Base-by-base conservation (phyloP, 2,888 invertebrate species). In the Gasteruption jaculator region DNA sequence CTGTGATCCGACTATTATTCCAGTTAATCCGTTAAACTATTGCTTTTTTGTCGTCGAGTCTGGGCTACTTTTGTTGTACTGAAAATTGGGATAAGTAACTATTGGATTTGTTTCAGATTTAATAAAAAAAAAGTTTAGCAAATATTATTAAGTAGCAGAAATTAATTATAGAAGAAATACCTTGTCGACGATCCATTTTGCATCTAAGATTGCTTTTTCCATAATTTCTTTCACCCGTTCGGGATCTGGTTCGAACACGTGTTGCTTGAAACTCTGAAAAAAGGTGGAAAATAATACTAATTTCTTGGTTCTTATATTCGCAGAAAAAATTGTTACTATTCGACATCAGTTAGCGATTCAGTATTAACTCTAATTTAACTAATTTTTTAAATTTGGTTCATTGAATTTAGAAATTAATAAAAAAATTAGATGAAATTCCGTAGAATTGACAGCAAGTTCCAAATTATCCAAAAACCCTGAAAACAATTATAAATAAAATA, bases 111-210 rank as follows among this genome's bases (percentile, higher is more conserved):
- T 15, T 30, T 36, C n/a, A 3, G 2, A 38, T 16, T 25, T 29
- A 11, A 18, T 26, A 29, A 15, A 24, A 21, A 14, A 15, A 8
- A n/a, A 34, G 15, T 15, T 35, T 22, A 18, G 20, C n/a, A n/a
- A n/a, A n/a, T n/a, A n/a, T n/a, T n/a, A n/a, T n/a, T n/a, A n/a
- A n/a, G n/a, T n/a, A n/a, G n/a, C n/a, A n/a, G n/a, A n/a, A 15
- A 38, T 40, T 24, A 18, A 38, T 10, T 19, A 11, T 18, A n/a
- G 12, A 20, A 33, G 24, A 7, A 35, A 41, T 71, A 86, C 87
- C 80, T 89, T 89, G 63, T 83, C 79, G 43, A 86, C 59, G 57
- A 90, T 74, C 88, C 88, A 89, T 57, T 84, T 77, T 48, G 83
- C 81, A 73, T 89, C 86, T 56, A 81, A 76, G 46, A 84, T 62